These are phyloP conservation scores for Trogon surrucura DNA, from an alignment of 2,113 vertebrate species.

Conservation along the genomic window DNA sequence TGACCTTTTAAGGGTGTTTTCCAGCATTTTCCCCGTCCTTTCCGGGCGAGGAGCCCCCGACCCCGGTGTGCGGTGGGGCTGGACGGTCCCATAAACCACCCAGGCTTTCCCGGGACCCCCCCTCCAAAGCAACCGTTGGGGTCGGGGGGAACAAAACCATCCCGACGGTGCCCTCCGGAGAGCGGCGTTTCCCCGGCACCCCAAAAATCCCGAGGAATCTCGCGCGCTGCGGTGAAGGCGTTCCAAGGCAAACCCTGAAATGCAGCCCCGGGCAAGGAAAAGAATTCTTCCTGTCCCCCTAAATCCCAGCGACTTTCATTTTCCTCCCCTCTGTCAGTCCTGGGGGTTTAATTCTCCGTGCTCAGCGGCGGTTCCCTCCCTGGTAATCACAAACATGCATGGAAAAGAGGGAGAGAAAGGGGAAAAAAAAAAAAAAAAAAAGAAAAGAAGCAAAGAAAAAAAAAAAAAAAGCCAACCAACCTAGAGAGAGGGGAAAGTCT, in stretches of 20 bases:
- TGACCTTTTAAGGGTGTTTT: slow-evolving; percentile 68
- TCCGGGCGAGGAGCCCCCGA: background rate
- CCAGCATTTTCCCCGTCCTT: background rate
- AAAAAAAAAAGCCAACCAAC: background rate
- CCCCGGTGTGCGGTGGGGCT: background rate
- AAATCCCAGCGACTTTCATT: slow-evolving; percentile 41
- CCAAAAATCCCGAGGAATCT: background rate
- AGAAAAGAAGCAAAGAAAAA: background rate
- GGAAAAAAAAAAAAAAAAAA: background rate
- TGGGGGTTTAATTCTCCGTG: slow-evolving; percentile 56
- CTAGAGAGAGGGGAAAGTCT: slow-evolving; percentile 46
- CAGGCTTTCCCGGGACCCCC: background rate
- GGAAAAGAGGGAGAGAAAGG: slow-evolving; percentile 53
- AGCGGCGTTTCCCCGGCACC: background rate
- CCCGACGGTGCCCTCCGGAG: background rate
- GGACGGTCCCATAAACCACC: background rate
- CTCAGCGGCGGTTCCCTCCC: slow-evolving; percentile 55
- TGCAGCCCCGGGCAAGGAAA: background rate
- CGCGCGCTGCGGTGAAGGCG: background rate
- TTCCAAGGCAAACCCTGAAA: background rate
- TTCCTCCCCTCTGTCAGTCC: slow-evolving; percentile 60
- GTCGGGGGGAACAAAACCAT: background rate
- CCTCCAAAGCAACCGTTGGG: background rate
- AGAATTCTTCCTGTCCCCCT: background rate
- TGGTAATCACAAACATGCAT: slow-evolving; percentile 74